Base-by-base conservation (phyloP, 2,888 invertebrate species). In the Scaptomyza reducta region DNA sequence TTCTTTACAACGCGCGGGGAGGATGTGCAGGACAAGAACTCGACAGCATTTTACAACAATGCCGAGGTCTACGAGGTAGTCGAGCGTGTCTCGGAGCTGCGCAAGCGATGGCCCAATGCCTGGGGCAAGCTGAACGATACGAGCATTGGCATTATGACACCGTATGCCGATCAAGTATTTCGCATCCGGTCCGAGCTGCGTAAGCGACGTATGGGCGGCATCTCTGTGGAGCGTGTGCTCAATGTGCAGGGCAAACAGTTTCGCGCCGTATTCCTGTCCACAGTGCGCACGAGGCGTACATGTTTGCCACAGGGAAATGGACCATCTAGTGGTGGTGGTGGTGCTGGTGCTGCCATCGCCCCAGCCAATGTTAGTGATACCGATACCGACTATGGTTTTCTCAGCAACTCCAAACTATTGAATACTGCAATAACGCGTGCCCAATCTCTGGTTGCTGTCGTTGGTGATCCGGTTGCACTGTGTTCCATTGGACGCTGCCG, bases 181-280 rank as follows among this genome's bases (percentile, higher is more conserved):
- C 93, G 95, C 70, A 96, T 97, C 70, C 93, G 97, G 62, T 94
- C 94, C 29, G 96, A 96, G 84, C 91, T 97, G 57, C 92, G 96
- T 27, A 96, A 96, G 87, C 93, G 95, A 6, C 93, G 95, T 31
- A 93, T 97, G 91, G 94, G 94, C 71, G 95, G 95, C 61, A 95
- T 97, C 45, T 95, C 96, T 11, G 97, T 97, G 2, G 97, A 97
- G 88, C 92, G 96, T 63, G 96, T 97, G 3, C 92, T 96, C 11
- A 97, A 97, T 91, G 96, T 96, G 0, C 97, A 97, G 92, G 97
- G 97, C 88, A 97, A 97, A 89, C 96, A 97, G 91, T 97, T 96
- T 89, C 93, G 96, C 9, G 96, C 95, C 1, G 94, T 97, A 50
- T 95, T 97, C 86, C 92, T 97, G 63, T 96, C 96, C 40, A 96